Evolutionary conservation across 2,888 invertebrate species (phyloP), one percentile per base, ranked within the genome.

Genomic region (Cantharis nigra): DNA sequence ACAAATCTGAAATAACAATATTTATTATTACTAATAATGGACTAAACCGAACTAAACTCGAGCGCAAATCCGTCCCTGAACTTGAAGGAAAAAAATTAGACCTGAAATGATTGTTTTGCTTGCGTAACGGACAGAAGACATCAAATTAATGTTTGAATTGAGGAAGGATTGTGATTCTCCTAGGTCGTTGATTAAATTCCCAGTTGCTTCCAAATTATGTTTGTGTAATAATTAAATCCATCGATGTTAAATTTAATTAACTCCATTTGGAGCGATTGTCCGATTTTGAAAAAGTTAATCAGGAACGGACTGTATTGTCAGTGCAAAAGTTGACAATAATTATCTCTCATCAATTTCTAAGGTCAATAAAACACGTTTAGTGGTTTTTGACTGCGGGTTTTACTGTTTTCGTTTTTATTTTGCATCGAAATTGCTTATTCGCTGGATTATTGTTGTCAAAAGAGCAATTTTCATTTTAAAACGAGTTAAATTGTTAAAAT

Each of bases 181-280:
- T 28, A 71, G 63, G 63, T 64, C 63, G 18, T 14, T 69, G 70
- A 69, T 70, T 70, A 75, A 30, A 63, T 26, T 33, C 30, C 20
- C 33, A 49, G 70, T 49, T 64, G 33, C 20, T 10, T 14, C 70
- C 30, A 74, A 69, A 75, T 75, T 70, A 70, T 49, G 65, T 20
- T 70, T 70, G 73, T 20, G 49, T 49, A 49, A 26, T 26, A 26
- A 49, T 49, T 49, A 49, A 49, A 49, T 49, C 49, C 49, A n/a
- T n/a, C n/a, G 49, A 49, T 49, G 49, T 49, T 49, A n/a, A 49
- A 49, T n/a, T 49, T 49, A 49, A 49, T 49, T 49, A 49, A 49
- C 49, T 49, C n/a, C 49, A 49, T 49, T 11, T n/a, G n/a, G 2
- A 4, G 1, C n/a, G 5, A 49, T 49, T 49, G 49, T 49, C 7